A percentile compares a stretch with the other conserved stretches of the same genome.
phyloP scores from a whole-genome alignment of 2,113 vertebrate genomes.

The Epinephelus cyanopodus region DNA sequence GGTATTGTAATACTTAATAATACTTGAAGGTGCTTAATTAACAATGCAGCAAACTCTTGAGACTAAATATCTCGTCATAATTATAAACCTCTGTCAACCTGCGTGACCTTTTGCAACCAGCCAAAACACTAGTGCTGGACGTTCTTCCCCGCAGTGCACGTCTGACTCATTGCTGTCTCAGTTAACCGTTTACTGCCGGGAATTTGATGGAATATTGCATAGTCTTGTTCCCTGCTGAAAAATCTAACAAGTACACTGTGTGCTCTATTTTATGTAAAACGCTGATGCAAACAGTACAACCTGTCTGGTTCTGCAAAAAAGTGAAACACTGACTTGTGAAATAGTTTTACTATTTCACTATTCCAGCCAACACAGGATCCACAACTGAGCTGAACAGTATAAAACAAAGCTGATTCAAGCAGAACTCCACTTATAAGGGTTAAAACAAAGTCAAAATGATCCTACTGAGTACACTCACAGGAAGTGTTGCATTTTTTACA shows the following conservation, averaged over 20 bases:
- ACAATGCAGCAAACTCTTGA: background rate
- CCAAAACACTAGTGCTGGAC: slow-evolving; percentile 36
- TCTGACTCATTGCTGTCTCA: background rate
- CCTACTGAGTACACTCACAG: background rate
- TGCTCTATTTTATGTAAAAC: background rate
- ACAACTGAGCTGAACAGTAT: background rate
- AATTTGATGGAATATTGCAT: background rate
- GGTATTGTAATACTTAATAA: background rate
- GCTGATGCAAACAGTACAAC: slow-evolving; percentile 20
- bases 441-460: background rate
- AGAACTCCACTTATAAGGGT: background rate
- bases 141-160: slow-evolving; percentile 30
- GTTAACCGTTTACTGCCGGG: slow-evolving; percentile 5
- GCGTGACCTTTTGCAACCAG: slow-evolving; percentile 13
- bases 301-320: background rate
- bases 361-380: background rate
- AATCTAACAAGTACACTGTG: background rate
- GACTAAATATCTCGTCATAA: background rate
- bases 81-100: background rate
- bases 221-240: slow-evolving; percentile 6
- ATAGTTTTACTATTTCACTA: background rate
- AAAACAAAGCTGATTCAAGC: background rate
- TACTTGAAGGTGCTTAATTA: background rate
- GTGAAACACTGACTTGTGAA: slow-evolving; percentile 19
- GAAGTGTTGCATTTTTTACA: background rate